Evolutionary conservation across 1,140 invertebrate genomes (phyloP).

Genomic region (Ganaspis sp.): DNA sequence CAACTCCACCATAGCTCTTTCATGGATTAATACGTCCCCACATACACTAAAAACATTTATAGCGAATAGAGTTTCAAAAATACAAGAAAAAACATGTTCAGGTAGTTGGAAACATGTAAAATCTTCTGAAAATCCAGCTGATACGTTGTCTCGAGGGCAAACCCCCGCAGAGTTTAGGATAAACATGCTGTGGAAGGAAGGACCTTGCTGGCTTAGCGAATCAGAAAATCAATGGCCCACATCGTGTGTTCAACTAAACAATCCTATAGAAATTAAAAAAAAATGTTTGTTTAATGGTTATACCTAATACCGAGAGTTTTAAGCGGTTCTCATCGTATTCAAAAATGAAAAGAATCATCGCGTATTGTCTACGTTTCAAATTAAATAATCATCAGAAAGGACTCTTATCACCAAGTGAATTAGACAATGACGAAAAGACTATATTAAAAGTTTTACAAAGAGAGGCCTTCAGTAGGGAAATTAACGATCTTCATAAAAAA

Average conservation of each 20-base stretch:
- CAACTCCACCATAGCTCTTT: not conserved
- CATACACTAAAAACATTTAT: not conserved
- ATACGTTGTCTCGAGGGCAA: not conserved
- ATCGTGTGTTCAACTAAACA: not conserved
- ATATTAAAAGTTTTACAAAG: constrained; percentile 48
- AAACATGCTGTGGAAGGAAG: too few species aligned
- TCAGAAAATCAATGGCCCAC: too few species aligned
- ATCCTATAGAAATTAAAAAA: not conserved
- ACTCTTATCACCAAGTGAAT: not conserved
- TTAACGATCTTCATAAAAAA: constrained; percentile 35
- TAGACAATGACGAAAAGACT: constrained; percentile 11
- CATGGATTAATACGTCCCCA: not conserved
- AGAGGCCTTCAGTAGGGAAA: constrained; percentile 46
- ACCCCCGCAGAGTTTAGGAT: too few species aligned
- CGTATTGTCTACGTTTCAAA: constrained; percentile 32
- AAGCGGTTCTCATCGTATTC: constrained; percentile 29
- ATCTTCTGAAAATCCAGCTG: not conserved
- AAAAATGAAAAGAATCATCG: constrained; percentile 29
- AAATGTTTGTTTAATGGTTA: not conserved
- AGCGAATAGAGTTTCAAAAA: not conserved
- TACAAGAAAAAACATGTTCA: not conserved
- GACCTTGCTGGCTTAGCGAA: too few species aligned
- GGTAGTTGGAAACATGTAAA: not conserved
- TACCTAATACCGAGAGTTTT: too few species aligned
- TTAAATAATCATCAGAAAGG: not conserved